Evolutionary conservation across 2,797 vertebrate genomes (phyloP).

Genomic region (Chelon auratus): DNA sequence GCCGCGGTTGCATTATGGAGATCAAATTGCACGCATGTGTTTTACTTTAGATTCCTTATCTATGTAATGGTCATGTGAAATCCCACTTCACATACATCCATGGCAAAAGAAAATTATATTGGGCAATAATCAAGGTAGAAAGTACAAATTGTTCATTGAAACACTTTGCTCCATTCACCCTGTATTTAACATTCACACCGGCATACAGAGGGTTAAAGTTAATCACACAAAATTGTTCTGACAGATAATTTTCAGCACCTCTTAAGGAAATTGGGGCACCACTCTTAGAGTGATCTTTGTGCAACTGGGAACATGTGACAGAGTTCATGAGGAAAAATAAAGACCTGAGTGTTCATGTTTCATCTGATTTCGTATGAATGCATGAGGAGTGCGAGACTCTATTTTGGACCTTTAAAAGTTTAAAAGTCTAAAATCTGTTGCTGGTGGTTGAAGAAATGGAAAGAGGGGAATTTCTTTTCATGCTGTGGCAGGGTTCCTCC

Average conservation of each 20-base stretch:
- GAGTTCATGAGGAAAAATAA: conserved; percentile 15
- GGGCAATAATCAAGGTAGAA: conserved; percentile 42
- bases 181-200: conserved; percentile 37
- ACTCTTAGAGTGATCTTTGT: conserved; percentile 45
- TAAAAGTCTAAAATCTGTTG: too few relatives aligned
- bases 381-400: neutral
- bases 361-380: conserved; percentile 11
- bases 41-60: conserved; percentile 74
- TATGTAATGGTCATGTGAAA: conserved; percentile 64
- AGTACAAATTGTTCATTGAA: conserved; percentile 44
- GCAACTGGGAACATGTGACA: conserved; percentile 31
- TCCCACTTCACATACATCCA: conserved; percentile 39
- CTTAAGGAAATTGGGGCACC: conserved; percentile 57
- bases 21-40: conserved; percentile 57
- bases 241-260: conserved; percentile 54
- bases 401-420: too few relatives aligned
- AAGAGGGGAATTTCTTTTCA: too few relatives aligned
- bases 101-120: neutral
- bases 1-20: conserved; percentile 39
- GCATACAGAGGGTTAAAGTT: conserved; percentile 47
- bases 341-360: conserved; percentile 18
- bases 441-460: too few relatives aligned
- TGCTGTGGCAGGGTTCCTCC: too few relatives aligned
- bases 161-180: conserved; percentile 48
- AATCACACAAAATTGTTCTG: conserved; percentile 63